Evolutionary conservation across 1,140 invertebrate genomes (phyloP).

Genomic region (Pseudomyrmex concolor): DNA sequence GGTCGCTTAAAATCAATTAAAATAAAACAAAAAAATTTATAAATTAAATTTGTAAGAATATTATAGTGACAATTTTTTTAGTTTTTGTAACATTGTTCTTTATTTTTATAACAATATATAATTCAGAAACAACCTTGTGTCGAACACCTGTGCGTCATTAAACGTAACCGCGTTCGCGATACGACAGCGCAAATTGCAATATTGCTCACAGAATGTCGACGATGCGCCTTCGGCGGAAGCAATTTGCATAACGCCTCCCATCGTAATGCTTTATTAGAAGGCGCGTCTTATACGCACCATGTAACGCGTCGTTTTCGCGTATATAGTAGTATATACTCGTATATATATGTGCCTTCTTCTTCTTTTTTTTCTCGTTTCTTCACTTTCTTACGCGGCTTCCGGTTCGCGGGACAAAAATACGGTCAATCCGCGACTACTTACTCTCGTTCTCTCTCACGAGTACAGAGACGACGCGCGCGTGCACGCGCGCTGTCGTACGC

Average conservation of each 20-base stretch:
- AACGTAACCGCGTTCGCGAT: not conserved
- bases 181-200: not conserved
- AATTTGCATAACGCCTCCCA: constrained; percentile 48
- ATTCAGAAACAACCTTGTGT: not conserved
- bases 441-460: constrained; percentile 72
- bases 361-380: constrained; percentile 69
- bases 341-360: constrained; percentile 1
- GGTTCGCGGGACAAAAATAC: constrained; percentile 74
- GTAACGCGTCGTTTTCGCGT: no score
- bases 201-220: not conserved
- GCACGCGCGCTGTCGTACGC: constrained; percentile 23
- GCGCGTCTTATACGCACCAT: not conserved
- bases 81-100: no score
- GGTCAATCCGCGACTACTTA: constrained; percentile 69
- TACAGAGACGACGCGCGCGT: constrained; percentile 22
- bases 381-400: constrained; percentile 78
- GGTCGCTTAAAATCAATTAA: no score
- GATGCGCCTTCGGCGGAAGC: not conserved
- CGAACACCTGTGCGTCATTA: constrained; percentile 16
- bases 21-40: no score
- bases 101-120: no score
- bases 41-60: no score
- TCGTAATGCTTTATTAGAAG: constrained; percentile 32
- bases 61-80: no score
- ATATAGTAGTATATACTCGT: no score